phyloP scores from a whole-genome alignment of 30 jellyfish, hydroid and myxozoan species.

The Turritopsis rubra region DNA sequence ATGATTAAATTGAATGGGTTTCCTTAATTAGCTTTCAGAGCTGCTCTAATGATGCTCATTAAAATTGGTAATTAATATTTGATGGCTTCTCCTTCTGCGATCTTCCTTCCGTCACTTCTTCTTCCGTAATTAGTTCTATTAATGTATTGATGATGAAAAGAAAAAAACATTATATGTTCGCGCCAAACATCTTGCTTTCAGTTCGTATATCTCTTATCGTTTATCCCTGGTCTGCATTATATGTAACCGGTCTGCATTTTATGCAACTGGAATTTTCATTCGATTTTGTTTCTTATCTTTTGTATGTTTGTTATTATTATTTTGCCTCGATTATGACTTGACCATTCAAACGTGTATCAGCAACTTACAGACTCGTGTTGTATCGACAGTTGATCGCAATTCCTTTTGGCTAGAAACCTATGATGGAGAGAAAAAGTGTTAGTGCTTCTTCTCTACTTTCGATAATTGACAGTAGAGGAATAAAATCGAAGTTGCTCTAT shows the following conservation, averaged over 20 bases:
- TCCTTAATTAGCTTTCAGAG: constrained; percentile 5
- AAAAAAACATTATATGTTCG: background rate
- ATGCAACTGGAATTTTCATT: too few species aligned
- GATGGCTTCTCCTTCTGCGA: background rate
- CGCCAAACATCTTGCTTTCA: background rate
- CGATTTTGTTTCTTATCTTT: too few species aligned
- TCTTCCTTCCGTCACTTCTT: background rate
- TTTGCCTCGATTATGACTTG: background rate
- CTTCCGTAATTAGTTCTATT: background rate
- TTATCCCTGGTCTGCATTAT: background rate
- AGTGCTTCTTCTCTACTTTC: too few species aligned
- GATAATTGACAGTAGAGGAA: background rate
- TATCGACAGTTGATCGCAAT: background rate
- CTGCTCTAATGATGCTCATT: background rate
- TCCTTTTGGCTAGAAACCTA: background rate
- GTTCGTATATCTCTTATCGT: background rate
- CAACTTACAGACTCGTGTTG: background rate
- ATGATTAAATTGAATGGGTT: constrained; percentile 2
- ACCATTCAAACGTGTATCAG: background rate
- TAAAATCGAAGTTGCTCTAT: background rate
- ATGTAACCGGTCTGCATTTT: background rate
- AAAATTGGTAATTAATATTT: background rate
- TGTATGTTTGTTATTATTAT: background rate
- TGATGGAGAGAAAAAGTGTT: background rate
- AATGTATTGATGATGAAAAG: background rate